Percentiles rank a stretch among this genome's conserved stretches.
These are phyloP conservation scores for Hetaerina titia DNA, from an alignment of 2,888 invertebrate genomes.

Conservation along the genomic window DNA sequence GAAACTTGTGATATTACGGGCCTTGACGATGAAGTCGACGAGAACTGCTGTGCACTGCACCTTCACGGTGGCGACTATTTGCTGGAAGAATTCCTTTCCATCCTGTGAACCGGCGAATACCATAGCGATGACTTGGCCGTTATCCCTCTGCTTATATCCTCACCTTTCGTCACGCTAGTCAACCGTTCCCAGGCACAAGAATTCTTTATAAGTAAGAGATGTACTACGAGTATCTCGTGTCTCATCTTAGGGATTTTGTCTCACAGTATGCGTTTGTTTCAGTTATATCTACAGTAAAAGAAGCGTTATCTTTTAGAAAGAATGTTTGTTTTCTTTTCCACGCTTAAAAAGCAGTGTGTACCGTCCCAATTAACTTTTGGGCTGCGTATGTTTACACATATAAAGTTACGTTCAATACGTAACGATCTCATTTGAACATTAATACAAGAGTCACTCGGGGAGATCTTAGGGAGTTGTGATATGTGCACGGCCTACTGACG, in stretches of 20 bases:
- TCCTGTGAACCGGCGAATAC: slow-evolving; percentile 4
- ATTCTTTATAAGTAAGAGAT: neutral
- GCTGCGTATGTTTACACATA: too few species aligned
- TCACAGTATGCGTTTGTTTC: neutral
- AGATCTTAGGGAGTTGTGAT: too few species aligned
- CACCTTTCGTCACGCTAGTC: slow-evolving; percentile 33
- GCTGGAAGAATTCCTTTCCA: slow-evolving; percentile 25
- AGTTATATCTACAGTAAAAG: neutral
- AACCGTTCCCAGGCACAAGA: neutral
- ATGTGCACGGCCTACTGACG: too few species aligned
- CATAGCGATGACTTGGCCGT: slow-evolving; percentile 28
- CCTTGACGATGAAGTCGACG: neutral
- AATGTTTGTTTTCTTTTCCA: neutral
- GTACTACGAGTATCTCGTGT: neutral
- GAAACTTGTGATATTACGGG: neutral
- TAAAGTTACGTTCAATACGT: too few species aligned
- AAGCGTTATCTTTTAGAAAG: too few species aligned
- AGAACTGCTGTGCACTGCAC: neutral
- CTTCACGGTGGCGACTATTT: neutral
- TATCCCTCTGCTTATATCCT: neutral
- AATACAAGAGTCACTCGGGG: too few species aligned
- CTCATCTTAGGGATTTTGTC: neutral
- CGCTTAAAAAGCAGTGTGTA: neutral
- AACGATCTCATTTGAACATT: too few species aligned
- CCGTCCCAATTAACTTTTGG: too few species aligned